phyloP scores from a whole-genome alignment of 2,113 vertebrate species.

The Podarcis cretensis region DNA sequence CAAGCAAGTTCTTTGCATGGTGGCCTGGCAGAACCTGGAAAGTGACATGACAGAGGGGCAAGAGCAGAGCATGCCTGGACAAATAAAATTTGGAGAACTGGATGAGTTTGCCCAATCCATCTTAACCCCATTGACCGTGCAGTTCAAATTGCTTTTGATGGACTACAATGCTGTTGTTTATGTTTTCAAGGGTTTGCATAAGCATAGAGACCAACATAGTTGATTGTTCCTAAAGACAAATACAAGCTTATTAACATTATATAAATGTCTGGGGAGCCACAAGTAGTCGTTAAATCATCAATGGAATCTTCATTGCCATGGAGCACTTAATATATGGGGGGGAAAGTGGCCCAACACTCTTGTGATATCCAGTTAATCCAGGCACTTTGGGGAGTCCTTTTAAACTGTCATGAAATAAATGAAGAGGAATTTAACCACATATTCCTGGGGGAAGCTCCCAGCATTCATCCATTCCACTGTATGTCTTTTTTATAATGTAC shows the following conservation, averaged over 20 bases:
- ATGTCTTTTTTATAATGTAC: neutral
- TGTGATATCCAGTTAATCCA: slow-evolving; percentile 19
- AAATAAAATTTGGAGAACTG: too few relatives aligned
- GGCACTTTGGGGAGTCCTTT: slow-evolving; percentile 10
- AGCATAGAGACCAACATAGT: neutral
- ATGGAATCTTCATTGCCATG: neutral
- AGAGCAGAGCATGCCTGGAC: too few relatives aligned
- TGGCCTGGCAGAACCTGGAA: too few relatives aligned
- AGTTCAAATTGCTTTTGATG: too few relatives aligned
- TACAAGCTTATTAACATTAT: slow-evolving; percentile 20
- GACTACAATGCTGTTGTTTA: too few relatives aligned
- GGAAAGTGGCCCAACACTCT: neutral
- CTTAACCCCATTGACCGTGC: too few relatives aligned
- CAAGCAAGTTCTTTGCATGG: too few relatives aligned
- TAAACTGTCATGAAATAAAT: slow-evolving; percentile 20
- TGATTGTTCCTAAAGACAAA: slow-evolving; percentile 27
- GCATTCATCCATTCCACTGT: neutral
- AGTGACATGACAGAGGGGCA: too few relatives aligned
- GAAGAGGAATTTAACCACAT: neutral
- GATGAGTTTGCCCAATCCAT: too few relatives aligned
- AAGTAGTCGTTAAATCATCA: slow-evolving; percentile 37
- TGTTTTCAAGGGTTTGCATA: neutral
- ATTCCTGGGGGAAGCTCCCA: neutral
- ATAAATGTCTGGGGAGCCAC: slow-evolving; percentile 12
- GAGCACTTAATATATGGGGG: slow-evolving; percentile 21